Evolutionary conservation across 2,113 vertebrate species (phyloP).

Genomic region (Megatriorchis doriae): DNA sequence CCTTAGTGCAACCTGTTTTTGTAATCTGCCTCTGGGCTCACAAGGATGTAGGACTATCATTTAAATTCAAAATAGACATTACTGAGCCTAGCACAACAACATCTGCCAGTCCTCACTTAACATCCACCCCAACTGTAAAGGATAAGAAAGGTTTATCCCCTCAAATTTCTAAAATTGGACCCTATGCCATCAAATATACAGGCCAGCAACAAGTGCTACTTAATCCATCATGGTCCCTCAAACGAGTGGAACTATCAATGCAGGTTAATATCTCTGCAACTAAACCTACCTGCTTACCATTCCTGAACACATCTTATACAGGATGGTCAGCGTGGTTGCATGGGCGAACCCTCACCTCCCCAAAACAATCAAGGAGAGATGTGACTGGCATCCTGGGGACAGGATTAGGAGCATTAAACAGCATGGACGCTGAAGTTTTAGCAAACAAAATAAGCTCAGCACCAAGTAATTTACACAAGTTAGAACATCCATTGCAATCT

Average conservation of each 20-base stretch:
- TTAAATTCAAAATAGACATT: not conserved
- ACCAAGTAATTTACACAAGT: not conserved
- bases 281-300: not conserved
- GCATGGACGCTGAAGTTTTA: too few relatives aligned
- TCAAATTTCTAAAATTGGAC: too few relatives aligned
- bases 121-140: too few relatives aligned
- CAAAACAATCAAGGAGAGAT: not conserved
- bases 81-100: too few relatives aligned
- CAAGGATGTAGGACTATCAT: not conserved
- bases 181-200: too few relatives aligned
- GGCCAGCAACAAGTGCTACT: not conserved
- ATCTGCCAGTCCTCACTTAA: too few relatives aligned
- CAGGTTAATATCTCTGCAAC: not conserved
- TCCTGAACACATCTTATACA: not conserved
- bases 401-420: not conserved
- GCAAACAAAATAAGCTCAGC: too few relatives aligned
- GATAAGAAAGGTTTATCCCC: too few relatives aligned
- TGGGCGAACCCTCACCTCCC: not conserved
- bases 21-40: not conserved
- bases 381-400: not conserved
- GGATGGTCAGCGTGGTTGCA: not conserved
- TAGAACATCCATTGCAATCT: too few relatives aligned
- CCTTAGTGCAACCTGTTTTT: not conserved
- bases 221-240: not conserved
- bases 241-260: not conserved